These are phyloP conservation scores for Eugnorisma glareosa DNA, from an alignment of 2,888 invertebrate genomes.

Conservation along the genomic window DNA sequence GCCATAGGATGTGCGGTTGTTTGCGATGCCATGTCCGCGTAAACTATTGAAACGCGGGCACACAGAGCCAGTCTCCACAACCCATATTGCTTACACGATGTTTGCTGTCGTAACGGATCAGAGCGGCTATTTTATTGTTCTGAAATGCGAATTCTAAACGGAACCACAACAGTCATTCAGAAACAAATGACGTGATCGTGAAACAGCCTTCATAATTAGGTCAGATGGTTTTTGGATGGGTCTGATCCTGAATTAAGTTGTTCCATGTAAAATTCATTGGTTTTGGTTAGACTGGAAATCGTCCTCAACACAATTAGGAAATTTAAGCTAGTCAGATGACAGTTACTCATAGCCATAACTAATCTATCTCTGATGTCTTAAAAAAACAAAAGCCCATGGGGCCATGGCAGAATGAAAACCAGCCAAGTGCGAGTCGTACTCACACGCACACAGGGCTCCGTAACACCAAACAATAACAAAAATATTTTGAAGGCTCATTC, in stretches of 20 bases:
- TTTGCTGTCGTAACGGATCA: slow-evolving; percentile 17
- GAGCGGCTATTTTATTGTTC: not conserved
- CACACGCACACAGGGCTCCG: too few species aligned
- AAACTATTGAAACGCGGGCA: slow-evolving; percentile 41
- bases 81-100: slow-evolving; percentile 6
- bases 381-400: not conserved
- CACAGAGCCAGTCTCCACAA: slow-evolving; percentile 28
- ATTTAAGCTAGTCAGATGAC: not conserved
- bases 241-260: not conserved
- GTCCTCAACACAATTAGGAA: not conserved
- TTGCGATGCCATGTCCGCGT: slow-evolving; percentile 42
- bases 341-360: not conserved
- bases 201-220: not conserved
- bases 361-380: not conserved
- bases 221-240: not conserved
- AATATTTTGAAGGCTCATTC: too few species aligned
- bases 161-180: too few species aligned
- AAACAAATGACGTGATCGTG: not conserved
- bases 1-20: slow-evolving; percentile 41
- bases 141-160: not conserved
- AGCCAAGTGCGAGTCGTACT: too few species aligned
- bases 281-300: not conserved
- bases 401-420: not conserved
- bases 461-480: too few species aligned
- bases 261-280: not conserved